Conservation (phyloP, 2,797 vertebrate genomes). For the Pseudotriccus pelzelni region DNA sequence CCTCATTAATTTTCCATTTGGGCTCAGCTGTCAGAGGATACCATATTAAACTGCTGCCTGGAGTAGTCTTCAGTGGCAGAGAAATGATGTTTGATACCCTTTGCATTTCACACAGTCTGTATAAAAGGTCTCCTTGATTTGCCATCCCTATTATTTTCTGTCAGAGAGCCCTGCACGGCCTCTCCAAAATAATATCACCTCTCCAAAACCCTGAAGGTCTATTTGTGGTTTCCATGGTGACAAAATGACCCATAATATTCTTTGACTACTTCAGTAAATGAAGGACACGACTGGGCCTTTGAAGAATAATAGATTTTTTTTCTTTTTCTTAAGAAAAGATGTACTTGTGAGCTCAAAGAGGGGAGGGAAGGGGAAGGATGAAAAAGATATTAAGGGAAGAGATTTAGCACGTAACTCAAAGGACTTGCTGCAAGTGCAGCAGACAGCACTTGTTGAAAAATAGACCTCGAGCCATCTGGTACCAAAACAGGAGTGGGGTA, state of each 20-base stretch:
- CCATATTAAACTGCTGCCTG: slow-evolving; percentile 57
- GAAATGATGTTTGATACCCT: slow-evolving; percentile 58
- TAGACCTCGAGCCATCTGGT: slow-evolving; percentile 61
- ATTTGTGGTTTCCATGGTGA: slow-evolving; percentile 69
- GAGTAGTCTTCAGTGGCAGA: slow-evolving; percentile 60
- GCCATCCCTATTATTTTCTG: slow-evolving; percentile 67
- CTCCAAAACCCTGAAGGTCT: slow-evolving; percentile 64
- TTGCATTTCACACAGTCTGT: slow-evolving; percentile 50
- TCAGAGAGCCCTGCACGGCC: slow-evolving; percentile 37
- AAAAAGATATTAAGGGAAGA: slow-evolving; percentile 54
- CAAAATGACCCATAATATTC: slow-evolving; percentile 70
- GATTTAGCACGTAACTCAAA: slow-evolving; percentile 47
- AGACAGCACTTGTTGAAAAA: slow-evolving; percentile 70
- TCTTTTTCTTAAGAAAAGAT: slow-evolving; percentile 47
- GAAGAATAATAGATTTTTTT: slow-evolving; percentile 60
- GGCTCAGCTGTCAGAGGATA: slow-evolving; percentile 65
- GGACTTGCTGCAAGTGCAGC: slow-evolving; percentile 46
- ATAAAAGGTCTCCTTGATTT: slow-evolving; percentile 70
- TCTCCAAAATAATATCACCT: slow-evolving; percentile 70
- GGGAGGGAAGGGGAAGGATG: neutral
- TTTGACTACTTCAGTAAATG: slow-evolving; percentile 63
- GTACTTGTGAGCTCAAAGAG: slow-evolving; percentile 36
- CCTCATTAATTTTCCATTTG: slow-evolving; percentile 71
- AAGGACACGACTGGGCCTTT: slow-evolving; percentile 59
- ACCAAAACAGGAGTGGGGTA: slow-evolving; percentile 47